Percentiles rank a stretch among this genome's conserved stretches.
These are phyloP conservation scores for Drosophila ercepeae DNA, from an alignment of 1,140 invertebrate genomes.

Conservation along the genomic window DNA sequence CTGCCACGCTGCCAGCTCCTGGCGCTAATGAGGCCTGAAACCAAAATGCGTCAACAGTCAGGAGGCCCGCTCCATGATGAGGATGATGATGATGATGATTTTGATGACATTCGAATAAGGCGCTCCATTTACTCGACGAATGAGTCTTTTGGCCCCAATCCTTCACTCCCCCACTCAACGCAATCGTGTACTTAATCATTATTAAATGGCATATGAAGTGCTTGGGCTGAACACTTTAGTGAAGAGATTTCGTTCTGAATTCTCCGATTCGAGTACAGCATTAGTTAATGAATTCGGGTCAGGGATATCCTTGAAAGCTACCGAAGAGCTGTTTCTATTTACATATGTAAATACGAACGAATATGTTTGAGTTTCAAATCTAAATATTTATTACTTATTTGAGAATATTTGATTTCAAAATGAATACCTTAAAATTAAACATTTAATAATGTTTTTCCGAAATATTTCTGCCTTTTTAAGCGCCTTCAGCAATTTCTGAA, in stretches of 20 bases:
- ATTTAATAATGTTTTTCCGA: too few species aligned
- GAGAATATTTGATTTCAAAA: too few species aligned
- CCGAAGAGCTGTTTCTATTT: not conserved
- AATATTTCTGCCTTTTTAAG: too few species aligned
- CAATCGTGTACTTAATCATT: slow-evolving; percentile 39
- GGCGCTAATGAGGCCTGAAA: slow-evolving; percentile 72
- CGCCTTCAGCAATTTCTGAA: slow-evolving; percentile 26
- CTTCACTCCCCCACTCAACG: not conserved
- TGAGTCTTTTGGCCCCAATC: not conserved
- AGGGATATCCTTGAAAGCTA: not conserved
- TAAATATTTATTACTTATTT: too few species aligned
- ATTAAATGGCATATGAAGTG: slow-evolving; percentile 45
- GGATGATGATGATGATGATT: slow-evolving; percentile 60
- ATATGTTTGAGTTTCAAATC: not conserved
- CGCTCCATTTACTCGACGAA: slow-evolving; percentile 23
- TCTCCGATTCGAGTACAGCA: not conserved
- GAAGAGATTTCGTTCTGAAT: slow-evolving; percentile 10
- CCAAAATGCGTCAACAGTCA: slow-evolving; percentile 65
- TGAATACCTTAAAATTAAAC: too few species aligned
- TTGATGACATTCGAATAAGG: slow-evolving; percentile 47
- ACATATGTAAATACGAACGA: not conserved
- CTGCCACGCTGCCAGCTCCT: slow-evolving; percentile 21
- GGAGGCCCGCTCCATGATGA: slow-evolving; percentile 18
- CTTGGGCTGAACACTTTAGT: slow-evolving; percentile 32
- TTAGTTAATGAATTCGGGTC: slow-evolving; percentile 32